A percentile compares a stretch with the other conserved stretches of the same genome.
Conservation (phyloP, 2,113 vertebrate species). For the Tetraodon nigroviridis region DNA sequence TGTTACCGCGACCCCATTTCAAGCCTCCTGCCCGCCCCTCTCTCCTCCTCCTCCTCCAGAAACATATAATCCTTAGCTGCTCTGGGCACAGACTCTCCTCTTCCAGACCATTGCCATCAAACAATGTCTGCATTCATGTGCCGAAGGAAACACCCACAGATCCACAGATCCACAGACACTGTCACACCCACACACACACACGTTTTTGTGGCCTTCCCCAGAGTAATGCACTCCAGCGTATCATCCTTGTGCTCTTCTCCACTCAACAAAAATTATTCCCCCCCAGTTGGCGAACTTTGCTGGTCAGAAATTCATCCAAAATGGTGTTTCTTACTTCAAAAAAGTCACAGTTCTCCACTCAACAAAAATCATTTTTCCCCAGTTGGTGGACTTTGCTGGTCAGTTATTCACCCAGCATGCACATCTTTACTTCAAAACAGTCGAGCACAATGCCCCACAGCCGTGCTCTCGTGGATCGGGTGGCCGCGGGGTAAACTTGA, state of each 20-base stretch:
- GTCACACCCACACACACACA: conserved; percentile 51
- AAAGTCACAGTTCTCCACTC: no score
- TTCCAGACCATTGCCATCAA: conserved; percentile 68
- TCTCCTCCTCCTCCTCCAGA: conserved; percentile 20
- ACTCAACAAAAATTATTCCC: conserved; percentile 15
- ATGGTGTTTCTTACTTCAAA: no score
- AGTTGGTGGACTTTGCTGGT: background rate
- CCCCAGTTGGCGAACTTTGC: conserved; percentile 2
- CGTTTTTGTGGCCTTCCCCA: conserved; percentile 52
- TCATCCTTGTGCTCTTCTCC: conserved; percentile 26
- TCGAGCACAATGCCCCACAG: conserved; percentile 20
- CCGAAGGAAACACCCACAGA: conserved; percentile 33
- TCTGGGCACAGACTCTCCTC: conserved; percentile 45
- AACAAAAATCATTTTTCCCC: conserved; percentile 19
- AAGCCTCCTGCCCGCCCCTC: conserved; percentile 26
- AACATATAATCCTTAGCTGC: conserved; percentile 26
- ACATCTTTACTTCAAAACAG: conserved; percentile 33
- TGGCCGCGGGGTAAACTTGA: conserved; percentile 37
- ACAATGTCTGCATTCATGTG: conserved; percentile 71
- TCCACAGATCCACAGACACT: conserved; percentile 33
- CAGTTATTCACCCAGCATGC: conserved; percentile 15
- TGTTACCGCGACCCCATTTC: conserved; percentile 55
- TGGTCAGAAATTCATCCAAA: conserved; percentile 9
- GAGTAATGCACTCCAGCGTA: conserved; percentile 35
- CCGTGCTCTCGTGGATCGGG: conserved; percentile 25